phyloP scores from a whole-genome alignment of 2,797 vertebrate species.

The Bovichtus variegatus region DNA sequence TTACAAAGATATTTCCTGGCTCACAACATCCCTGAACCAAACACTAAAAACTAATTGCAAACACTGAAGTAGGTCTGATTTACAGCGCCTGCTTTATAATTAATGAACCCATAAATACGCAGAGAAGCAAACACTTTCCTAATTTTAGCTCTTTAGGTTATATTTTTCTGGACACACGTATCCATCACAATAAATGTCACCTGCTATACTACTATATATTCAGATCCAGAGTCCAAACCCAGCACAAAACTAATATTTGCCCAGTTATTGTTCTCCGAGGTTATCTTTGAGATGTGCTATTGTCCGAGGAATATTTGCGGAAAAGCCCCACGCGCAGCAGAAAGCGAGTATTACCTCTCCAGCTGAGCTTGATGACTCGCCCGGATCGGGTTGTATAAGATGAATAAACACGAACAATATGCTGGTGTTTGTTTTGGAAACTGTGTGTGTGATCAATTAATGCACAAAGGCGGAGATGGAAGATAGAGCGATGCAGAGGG shows the following conservation, averaged over 20 bases:
- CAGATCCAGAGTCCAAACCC: slow-evolving; percentile 4
- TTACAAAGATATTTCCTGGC: too few relatives aligned
- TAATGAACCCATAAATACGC: slow-evolving; percentile 13
- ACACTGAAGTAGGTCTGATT: not conserved
- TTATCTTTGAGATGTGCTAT: slow-evolving; percentile 49
- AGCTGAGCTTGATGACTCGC: slow-evolving; percentile 42
- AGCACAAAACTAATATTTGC: slow-evolving; percentile 74
- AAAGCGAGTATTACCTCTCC: slow-evolving; percentile 38
- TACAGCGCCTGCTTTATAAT: not conserved
- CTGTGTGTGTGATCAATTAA: slow-evolving; percentile 15
- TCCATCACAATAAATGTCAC: slow-evolving; percentile 58
- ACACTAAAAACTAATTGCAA: not conserved
- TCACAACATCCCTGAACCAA: too few relatives aligned
- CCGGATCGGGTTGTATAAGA: not conserved
- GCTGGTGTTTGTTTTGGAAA: slow-evolving; percentile 54
- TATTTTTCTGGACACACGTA: slow-evolving; percentile 19
- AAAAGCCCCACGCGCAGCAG: slow-evolving; percentile 28
- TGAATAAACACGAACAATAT: slow-evolving; percentile 59
- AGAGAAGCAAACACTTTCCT: slow-evolving; percentile 6
- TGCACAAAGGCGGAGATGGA: not conserved
- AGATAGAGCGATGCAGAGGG: not conserved
- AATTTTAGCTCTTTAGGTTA: slow-evolving; percentile 17
- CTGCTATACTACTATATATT: not conserved
- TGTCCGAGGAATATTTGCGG: slow-evolving; percentile 29
- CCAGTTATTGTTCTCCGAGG: slow-evolving; percentile 61